Percentiles rank a stretch among this genome's conserved stretches.
These are phyloP conservation scores for Lytechinus pictus DNA, from an alignment of 35 echinoderm and acorn worm genomes.

Conservation along the genomic window DNA sequence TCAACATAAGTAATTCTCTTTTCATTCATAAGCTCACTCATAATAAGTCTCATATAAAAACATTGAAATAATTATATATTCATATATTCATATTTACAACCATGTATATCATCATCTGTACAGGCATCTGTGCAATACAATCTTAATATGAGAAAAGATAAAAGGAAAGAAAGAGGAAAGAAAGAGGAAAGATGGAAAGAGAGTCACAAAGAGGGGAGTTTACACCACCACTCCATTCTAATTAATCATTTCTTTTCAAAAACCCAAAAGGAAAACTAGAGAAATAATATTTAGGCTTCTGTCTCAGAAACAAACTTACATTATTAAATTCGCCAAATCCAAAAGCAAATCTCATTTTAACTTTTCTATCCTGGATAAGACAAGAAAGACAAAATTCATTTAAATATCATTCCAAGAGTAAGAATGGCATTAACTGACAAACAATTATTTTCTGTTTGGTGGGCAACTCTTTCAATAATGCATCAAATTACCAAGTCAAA, in stretches of 20 bases:
- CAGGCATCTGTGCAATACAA: not conserved
- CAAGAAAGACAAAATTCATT: not conserved
- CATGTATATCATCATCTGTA: conserved; percentile 40
- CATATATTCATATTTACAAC: conserved; percentile 44
- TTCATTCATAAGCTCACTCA: not conserved
- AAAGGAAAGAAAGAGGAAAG: not conserved
- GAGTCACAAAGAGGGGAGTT: not conserved
- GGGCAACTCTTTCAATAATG: not conserved
- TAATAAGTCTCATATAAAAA: not conserved
- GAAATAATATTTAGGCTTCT: not conserved
- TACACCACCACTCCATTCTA: not conserved
- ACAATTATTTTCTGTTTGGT: not conserved
- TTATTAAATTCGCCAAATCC: not conserved
- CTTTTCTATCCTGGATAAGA: not conserved
- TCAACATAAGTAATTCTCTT: not conserved
- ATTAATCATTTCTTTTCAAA: not conserved
- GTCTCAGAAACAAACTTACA: not conserved
- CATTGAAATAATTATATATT: conserved; percentile 44
- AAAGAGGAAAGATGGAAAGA: not conserved
- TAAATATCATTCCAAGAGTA: not conserved
- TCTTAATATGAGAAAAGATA: not conserved
- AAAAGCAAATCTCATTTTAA: not conserved
- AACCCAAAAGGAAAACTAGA: no score
- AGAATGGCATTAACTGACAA: not conserved
- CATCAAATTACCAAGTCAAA: not conserved